These are phyloP conservation scores for Ormyrus rosae DNA, from an alignment of 2,888 invertebrate genomes.

Conservation along the genomic window DNA sequence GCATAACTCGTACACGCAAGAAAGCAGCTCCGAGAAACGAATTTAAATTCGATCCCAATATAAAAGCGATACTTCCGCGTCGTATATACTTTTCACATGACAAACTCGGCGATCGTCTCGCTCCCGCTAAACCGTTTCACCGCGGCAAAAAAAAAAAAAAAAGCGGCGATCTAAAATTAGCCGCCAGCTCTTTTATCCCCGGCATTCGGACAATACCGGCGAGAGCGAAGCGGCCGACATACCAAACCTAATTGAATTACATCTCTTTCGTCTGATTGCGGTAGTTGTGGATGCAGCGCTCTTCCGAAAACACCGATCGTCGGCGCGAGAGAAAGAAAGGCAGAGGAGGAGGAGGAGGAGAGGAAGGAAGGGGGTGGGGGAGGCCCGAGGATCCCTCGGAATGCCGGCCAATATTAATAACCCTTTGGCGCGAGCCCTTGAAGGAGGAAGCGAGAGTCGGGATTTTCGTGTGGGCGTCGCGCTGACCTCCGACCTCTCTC, in stretches of 20 bases:
- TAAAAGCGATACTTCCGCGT: no score
- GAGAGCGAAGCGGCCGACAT: slow-evolving; percentile 10
- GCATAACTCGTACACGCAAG: no score
- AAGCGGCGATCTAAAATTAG: not conserved
- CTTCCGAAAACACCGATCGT: not conserved
- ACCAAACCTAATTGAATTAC: slow-evolving; percentile 53
- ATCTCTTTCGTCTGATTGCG: slow-evolving; percentile 47
- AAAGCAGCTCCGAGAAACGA: no score
- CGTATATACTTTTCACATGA: no score
- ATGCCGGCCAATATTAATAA: slow-evolving; percentile 56
- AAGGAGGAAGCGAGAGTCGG: slow-evolving; percentile 60
- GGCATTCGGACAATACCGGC: no score
- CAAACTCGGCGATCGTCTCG: no score
- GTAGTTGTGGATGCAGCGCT: slow-evolving; percentile 37
- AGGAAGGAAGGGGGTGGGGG: slow-evolving; percentile 31
- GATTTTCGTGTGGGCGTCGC: slow-evolving; percentile 74
- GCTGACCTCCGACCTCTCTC: slow-evolving; percentile 72
- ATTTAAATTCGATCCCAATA: no score
- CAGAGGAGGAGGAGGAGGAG: slow-evolving; percentile 4
- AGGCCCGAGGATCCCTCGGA: slow-evolving; percentile 43
- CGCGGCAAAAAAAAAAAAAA: not conserved
- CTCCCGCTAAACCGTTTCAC: no score
- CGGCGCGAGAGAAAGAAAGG: slow-evolving; percentile 6
- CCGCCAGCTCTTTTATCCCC: not conserved
- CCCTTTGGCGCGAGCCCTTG: not conserved